These are phyloP conservation scores for Paraplagusia blochii DNA, from an alignment of 2,113 vertebrate species.

Conservation along the genomic window DNA sequence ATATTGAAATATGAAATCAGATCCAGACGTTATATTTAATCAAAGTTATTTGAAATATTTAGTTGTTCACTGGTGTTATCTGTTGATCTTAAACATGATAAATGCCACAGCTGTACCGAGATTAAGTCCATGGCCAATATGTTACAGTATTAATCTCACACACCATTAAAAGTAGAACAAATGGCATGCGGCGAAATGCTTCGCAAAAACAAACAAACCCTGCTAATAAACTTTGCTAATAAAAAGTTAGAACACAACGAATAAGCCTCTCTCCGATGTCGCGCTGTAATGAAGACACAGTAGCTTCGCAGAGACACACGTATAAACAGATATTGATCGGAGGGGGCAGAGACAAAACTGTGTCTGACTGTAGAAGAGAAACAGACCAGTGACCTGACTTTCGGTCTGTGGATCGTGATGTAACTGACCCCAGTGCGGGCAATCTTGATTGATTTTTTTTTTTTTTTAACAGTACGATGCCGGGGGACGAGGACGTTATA, in stretches of 20 bases:
- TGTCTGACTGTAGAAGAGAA: slow-evolving; percentile 17
- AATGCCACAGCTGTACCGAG: background rate
- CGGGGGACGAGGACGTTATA: background rate
- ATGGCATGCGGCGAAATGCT: slow-evolving; percentile 6
- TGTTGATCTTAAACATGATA: too few relatives aligned
- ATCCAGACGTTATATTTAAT: too few relatives aligned
- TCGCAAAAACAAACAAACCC: slow-evolving; percentile 34
- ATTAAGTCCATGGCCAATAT: slow-evolving; percentile 7
- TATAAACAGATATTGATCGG: slow-evolving; percentile 21
- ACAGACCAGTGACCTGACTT: slow-evolving; percentile 6
- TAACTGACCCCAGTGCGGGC: background rate
- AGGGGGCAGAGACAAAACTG: slow-evolving; percentile 3
- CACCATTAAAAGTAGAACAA: slow-evolving; percentile 9
- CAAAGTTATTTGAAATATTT: too few relatives aligned
- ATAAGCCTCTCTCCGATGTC: slow-evolving; percentile 13
- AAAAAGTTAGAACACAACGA: slow-evolving; percentile 10
- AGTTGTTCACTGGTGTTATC: too few relatives aligned
- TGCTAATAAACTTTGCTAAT: slow-evolving; percentile 21
- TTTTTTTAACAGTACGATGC: background rate
- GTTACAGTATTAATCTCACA: background rate
- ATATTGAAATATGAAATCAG: too few relatives aligned
- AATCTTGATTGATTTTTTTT: too few relatives aligned
- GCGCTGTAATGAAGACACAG: slow-evolving; percentile 33
- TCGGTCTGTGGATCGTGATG: slow-evolving; percentile 4
- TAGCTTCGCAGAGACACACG: background rate